A percentile compares a stretch with the other conserved stretches of the same genome.
Conservation (phyloP, 2,113 vertebrate species). For the Oceanodroma tethys region DNA sequence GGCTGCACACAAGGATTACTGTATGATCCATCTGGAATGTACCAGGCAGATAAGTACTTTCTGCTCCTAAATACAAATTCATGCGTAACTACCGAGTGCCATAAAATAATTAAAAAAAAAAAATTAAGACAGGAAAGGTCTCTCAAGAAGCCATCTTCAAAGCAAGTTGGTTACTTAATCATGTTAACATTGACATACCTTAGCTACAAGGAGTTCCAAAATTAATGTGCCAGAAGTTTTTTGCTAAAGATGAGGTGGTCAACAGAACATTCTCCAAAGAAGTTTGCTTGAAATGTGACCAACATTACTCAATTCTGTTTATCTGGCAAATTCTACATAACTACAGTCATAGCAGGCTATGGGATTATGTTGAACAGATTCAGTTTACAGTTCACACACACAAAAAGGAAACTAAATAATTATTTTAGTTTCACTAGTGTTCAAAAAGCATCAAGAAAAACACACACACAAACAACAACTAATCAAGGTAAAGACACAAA, state of each 20-base stretch:
- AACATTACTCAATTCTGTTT: background rate
- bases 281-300: background rate
- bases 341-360: background rate
- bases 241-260: background rate
- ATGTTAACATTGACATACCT: accelerated
- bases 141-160: background rate
- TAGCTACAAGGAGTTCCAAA: background rate
- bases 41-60: slow-evolving; percentile 44
- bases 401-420: background rate
- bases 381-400: background rate
- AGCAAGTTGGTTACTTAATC: background rate
- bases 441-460: background rate
- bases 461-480: background rate
- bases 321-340: background rate
- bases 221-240: background rate
- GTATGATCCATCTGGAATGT: slow-evolving; percentile 67
- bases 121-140: background rate
- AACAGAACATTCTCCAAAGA: background rate
- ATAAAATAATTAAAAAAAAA: background rate
- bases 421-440: background rate
- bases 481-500: background rate
- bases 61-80: slow-evolving; percentile 46
- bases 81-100: background rate
- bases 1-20: slow-evolving; percentile 68
- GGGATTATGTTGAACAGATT: background rate